Evolutionary conservation across 92 coral and sea anemone genomes (phyloP).

Genomic region (Micromussa lordhowensis): DNA sequence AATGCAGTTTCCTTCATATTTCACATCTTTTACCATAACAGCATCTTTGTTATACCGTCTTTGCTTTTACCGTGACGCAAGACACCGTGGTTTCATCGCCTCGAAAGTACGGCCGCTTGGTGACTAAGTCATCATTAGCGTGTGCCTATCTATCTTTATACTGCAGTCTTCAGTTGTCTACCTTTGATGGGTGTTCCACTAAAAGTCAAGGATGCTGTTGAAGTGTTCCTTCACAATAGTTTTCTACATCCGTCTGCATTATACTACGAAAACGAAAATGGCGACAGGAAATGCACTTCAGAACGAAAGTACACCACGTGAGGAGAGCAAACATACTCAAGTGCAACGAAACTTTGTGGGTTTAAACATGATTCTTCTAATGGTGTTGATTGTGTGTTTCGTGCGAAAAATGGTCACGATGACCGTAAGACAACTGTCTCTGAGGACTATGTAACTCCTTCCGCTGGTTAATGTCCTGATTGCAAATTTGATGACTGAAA

Average conservation of each 20-base stretch:
- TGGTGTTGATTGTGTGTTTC: conserved; percentile 6
- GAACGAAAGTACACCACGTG: neutral
- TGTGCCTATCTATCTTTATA: neutral
- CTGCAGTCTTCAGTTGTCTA: neutral
- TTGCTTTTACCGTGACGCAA: conserved; percentile 26
- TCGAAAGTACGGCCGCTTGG: conserved; percentile 22
- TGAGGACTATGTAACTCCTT: neutral
- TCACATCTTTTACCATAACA: neutral
- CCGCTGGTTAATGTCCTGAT: neutral
- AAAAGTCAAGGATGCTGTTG: neutral
- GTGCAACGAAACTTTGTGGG: conserved; percentile 26
- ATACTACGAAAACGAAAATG: conserved; percentile 18
- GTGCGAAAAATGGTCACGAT: neutral
- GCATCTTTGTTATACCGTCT: neutral
- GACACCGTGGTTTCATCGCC: conserved; percentile 30
- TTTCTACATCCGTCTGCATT: conserved; percentile 12
- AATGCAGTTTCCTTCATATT: neutral
- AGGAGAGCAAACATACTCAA: neutral
- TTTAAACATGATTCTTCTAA: neutral
- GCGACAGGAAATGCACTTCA: conserved; percentile 14
- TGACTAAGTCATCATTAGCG: conserved; percentile 8
- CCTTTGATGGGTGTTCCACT: conserved; percentile 14
- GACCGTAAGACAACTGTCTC: neutral
- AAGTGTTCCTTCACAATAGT: neutral
- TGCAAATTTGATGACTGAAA: conserved; percentile 6